These are phyloP conservation scores for Cirrhinus mrigala DNA, from an alignment of 2,797 vertebrate species.

Conservation along the genomic window DNA sequence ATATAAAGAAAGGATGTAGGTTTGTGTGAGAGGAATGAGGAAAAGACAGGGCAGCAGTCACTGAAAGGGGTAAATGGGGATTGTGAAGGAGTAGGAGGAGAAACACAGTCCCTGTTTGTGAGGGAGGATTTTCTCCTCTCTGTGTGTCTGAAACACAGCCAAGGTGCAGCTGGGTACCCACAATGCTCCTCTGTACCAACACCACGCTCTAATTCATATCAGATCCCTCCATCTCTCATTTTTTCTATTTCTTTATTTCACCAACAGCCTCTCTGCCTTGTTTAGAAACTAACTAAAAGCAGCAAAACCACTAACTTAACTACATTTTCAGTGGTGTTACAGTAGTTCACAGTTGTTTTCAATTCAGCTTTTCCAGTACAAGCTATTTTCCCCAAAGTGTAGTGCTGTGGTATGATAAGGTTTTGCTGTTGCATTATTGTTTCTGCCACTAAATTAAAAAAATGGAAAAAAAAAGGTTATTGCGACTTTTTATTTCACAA, in stretches of 20 bases:
- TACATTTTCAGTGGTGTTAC: neutral
- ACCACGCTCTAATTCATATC: conserved; percentile 69
- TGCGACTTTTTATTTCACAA: too few species aligned
- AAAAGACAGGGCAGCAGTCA: conserved; percentile 5
- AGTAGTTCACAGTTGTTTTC: neutral
- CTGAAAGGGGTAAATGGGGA: conserved; percentile 37
- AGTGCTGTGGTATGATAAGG: neutral
- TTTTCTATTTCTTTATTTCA: conserved; percentile 22
- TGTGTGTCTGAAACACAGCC: conserved; percentile 65
- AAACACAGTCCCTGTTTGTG: conserved; percentile 50
- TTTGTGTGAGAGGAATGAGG: conserved; percentile 23
- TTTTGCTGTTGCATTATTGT: neutral
- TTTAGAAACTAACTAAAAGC: neutral
- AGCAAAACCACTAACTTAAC: neutral
- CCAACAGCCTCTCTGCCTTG: conserved; percentile 6
- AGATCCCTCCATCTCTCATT: conserved; percentile 49
- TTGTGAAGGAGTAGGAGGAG: neutral
- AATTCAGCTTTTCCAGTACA: neutral
- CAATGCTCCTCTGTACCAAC: conserved; percentile 75
- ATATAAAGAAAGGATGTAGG: conserved; percentile 1
- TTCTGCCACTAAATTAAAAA: too few species aligned
- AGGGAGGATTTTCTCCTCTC: conserved; percentile 36
- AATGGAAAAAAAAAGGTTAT: too few species aligned
- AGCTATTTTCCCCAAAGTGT: neutral
- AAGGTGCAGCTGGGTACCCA: conserved; percentile 72